Evolutionary conservation across 2,113 vertebrate genomes (phyloP).

Genomic region (Chascanopsetta lugubris): DNA sequence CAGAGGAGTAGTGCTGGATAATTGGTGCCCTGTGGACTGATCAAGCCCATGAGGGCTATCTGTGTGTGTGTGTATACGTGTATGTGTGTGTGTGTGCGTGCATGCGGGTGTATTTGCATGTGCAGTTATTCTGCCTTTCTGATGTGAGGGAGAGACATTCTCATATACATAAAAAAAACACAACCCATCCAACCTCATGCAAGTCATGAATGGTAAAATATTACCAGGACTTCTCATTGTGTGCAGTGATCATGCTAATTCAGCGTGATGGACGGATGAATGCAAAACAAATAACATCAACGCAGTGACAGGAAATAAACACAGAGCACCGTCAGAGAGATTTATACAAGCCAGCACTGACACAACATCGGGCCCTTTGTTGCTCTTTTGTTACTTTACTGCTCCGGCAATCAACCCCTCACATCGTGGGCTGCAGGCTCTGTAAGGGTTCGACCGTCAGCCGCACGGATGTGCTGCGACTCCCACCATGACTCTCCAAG

Average conservation of each 20-base stretch:
- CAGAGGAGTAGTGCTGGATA: constrained; percentile 54
- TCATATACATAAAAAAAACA: constrained; percentile 1
- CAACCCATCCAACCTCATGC: not conserved
- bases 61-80: constrained; percentile 20
- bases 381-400: constrained; percentile 13
- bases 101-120: not conserved
- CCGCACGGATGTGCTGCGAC: not conserved
- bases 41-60: constrained; percentile 29
- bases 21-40: constrained; percentile 55
- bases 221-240: not conserved
- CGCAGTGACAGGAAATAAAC: not conserved
- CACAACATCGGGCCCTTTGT: constrained; percentile 3
- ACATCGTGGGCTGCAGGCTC: constrained; percentile 2
- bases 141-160: constrained; percentile 14
- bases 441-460: constrained; percentile 2
- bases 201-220: not conserved
- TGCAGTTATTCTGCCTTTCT: constrained; percentile 13
- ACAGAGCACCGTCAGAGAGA: constrained; percentile 6
- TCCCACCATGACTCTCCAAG: constrained; percentile 37
- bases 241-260: not conserved
- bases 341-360: not conserved
- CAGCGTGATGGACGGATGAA: not conserved
- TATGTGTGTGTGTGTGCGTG: constrained; percentile 18
- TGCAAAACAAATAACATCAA: constrained; percentile 7
- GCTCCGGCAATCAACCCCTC: constrained; percentile 16